Evolutionary conservation across 2,797 vertebrate genomes (phyloP).

Genomic region (Enoplosus armatus): DNA sequence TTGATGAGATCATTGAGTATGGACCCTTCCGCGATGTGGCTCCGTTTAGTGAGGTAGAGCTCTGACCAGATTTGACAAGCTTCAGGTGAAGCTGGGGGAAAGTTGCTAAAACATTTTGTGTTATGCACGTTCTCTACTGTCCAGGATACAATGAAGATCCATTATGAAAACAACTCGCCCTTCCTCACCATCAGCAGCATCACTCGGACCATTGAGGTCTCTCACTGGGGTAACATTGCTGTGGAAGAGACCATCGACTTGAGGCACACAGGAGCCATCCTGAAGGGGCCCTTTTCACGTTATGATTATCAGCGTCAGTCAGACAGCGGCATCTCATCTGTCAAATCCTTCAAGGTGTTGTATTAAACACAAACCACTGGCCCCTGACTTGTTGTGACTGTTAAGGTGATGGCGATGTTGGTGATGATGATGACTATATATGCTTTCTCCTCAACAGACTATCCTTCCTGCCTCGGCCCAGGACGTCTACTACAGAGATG

Average conservation of each 20-base stretch:
- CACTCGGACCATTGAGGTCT: constrained; percentile 95
- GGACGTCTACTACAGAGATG: constrained; percentile 98
- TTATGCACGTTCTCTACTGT: constrained; percentile 1
- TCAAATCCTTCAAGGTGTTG: constrained; percentile 97
- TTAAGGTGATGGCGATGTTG: background rate
- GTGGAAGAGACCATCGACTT: constrained; percentile 97
- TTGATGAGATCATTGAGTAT: constrained; percentile 93
- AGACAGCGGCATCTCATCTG: constrained; percentile 98
- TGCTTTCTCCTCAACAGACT: constrained; percentile 84
- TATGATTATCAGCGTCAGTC: constrained; percentile 99
- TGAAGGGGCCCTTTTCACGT: constrained; percentile 97
- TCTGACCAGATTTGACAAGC: background rate
- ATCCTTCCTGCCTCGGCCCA: constrained; percentile 98
- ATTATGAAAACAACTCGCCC: constrained; percentile 97
- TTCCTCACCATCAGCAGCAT: constrained; percentile 97
- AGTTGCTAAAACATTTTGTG: background rate
- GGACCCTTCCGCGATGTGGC: constrained; percentile 93
- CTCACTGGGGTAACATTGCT: constrained; percentile 99
- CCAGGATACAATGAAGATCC: constrained; percentile 94
- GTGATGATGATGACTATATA: background rate
- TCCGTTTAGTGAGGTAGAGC: constrained; percentile 91
- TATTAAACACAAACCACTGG: background rate
- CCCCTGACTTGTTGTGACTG: background rate
- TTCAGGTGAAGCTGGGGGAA: background rate
- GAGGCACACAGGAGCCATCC: constrained; percentile 94